Percentiles rank a stretch among this genome's conserved stretches.
Conservation (phyloP, 2,888 invertebrate genomes). For the Campaea margaritaria region DNA sequence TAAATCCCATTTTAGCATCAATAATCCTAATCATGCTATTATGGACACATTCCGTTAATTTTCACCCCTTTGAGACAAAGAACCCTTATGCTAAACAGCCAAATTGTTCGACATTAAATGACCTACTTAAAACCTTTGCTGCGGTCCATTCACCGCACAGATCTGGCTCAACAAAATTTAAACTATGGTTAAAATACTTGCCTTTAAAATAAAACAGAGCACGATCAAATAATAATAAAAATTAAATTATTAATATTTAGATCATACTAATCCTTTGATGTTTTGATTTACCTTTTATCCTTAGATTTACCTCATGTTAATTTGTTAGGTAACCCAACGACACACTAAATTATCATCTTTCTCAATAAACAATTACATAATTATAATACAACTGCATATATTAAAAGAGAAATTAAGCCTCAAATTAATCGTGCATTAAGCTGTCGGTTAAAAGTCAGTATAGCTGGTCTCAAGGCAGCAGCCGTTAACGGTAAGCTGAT, state of each 20-base stretch:
- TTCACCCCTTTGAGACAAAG: constrained; percentile 59
- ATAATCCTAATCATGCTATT: constrained; percentile 56
- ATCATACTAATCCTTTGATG: too few species aligned
- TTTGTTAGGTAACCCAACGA: too few species aligned
- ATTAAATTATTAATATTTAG: not conserved
- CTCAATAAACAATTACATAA: too few species aligned
- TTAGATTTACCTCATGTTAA: too few species aligned
- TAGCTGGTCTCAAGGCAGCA: constrained; percentile 48
- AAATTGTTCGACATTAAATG: constrained; percentile 68
- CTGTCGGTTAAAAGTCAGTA: constrained; percentile 23
- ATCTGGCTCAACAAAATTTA: constrained; percentile 43
- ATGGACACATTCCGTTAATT: constrained; percentile 56
- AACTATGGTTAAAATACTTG: constrained; percentile 36
- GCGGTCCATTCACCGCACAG: constrained; percentile 52
- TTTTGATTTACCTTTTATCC: too few species aligned
- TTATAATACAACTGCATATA: too few species aligned
- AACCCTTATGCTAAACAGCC: constrained; percentile 68
- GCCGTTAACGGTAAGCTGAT: constrained; percentile 83
- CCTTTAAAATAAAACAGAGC: not conserved
- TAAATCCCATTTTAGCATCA: constrained; percentile 39
- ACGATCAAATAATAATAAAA: not conserved
- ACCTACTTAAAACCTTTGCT: constrained; percentile 66
- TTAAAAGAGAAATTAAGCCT: too few species aligned
- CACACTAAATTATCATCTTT: too few species aligned
- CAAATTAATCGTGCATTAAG: not conserved